Evolutionary conservation across 2,888 invertebrate species (phyloP), one percentile per base, ranked within the genome.

Genomic region (Acleris cristana): DNA sequence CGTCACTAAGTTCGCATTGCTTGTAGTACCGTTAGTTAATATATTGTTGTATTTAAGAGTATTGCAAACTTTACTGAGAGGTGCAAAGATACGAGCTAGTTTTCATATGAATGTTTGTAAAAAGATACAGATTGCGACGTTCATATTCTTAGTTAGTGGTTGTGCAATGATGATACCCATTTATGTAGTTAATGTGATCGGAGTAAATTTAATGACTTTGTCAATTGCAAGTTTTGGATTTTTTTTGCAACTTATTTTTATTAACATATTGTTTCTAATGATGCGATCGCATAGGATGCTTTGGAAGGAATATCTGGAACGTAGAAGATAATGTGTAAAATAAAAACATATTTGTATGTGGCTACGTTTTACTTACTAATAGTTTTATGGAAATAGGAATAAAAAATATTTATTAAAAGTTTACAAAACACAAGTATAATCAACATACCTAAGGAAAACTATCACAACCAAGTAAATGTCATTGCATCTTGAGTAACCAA

Each of bases 291-390:
- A 58, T 18, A 45, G 48, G 26, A 45, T 1, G 6, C 45, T 58
- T 48, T 58, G 58, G 58, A 18, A 19, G n/a, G 58, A 58, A 26
- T 58, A 58, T 18, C 45, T 23, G 16, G 21, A 45, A 23, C 34
- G 12, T 14, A 40, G 18, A 14, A 19, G 14, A 40, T 5, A 40
- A 14, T 14, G 3, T 14, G 3, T 12, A 14, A 40, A 40, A 12
- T 40, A 40, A n/a, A n/a, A 40, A 40, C 1, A 40, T 40, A 40
- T 40, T 40, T 40, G 1, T 3, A 12, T 10, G 2, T 0, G 6
- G 26, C 2, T 40, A 40, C 1, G 26, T 26, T 26, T 26, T 30
- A 30, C 30, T 30, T 1, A 30, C 8, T 8, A 30, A 30, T 8
- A 34, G 10, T 10, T 34, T n/a, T n/a, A n/a, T n/a, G n/a, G n/a